Evolutionary conservation across 2,888 invertebrate species (phyloP).

Genomic region (Villa cingulata): DNA sequence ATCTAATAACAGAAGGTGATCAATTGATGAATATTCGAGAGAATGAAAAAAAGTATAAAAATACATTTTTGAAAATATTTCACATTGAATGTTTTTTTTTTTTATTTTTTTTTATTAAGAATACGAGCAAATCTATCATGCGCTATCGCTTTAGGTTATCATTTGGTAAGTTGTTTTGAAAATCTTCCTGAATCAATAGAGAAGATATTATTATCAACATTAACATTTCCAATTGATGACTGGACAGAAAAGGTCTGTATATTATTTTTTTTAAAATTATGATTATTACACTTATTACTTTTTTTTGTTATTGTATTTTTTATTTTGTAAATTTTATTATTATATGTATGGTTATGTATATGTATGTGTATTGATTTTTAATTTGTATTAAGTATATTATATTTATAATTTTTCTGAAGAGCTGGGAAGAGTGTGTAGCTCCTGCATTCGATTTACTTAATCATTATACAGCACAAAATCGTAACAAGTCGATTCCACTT

Average conservation of each 20-base stretch:
- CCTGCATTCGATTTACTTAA: conserved; percentile 33
- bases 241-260: conserved; percentile 29
- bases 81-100: background rate
- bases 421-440: conserved; percentile 34
- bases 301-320: too few species aligned
- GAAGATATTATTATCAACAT: conserved; percentile 24
- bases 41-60: conserved; percentile 25
- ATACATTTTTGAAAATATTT: background rate
- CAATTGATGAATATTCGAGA: conserved; percentile 29
- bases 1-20: conserved; percentile 31
- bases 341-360: too few species aligned
- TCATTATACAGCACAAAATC: conserved; percentile 27
- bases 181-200: conserved; percentile 25
- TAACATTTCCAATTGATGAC: conserved; percentile 29
- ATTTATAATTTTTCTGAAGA: conserved; percentile 18
- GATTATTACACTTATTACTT: too few species aligned
- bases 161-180: conserved; percentile 26
- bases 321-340: too few species aligned
- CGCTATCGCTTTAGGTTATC: conserved; percentile 25
- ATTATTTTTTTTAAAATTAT: background rate
- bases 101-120: conserved; percentile 14
- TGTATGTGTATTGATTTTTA: background rate
- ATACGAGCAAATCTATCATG: conserved; percentile 29
- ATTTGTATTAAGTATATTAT: background rate
- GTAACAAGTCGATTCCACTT: conserved; percentile 5